Evolutionary conservation across 2,797 vertebrate species (phyloP).

Genomic region (Muscicapa comitata): DNA sequence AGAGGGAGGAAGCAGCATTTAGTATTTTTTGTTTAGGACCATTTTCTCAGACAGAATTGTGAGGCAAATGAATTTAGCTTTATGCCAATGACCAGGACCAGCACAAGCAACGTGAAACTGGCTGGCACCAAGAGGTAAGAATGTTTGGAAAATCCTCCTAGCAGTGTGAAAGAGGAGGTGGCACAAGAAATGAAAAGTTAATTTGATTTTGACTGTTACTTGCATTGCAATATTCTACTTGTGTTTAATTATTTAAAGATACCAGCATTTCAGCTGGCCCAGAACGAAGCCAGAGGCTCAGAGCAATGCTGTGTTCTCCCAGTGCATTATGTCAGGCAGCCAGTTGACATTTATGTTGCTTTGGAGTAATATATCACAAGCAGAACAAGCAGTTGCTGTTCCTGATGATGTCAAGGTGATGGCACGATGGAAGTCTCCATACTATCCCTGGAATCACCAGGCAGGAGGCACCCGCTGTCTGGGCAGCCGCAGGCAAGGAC

Average conservation of each 20-base stretch:
- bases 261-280: background rate
- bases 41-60: background rate
- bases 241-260: background rate
- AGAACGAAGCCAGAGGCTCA: background rate
- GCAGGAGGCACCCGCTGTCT: background rate
- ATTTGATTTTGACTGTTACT: background rate
- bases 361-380: background rate
- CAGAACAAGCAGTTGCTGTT: slow-evolving; percentile 36
- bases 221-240: background rate
- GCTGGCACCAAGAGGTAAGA: background rate
- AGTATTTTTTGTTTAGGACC: background rate
- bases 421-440: background rate
- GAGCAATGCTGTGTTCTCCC: background rate
- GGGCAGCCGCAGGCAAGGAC: background rate
- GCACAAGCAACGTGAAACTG: background rate
- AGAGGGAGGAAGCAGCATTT: background rate
- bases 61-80: background rate
- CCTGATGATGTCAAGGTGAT: slow-evolving; percentile 41
- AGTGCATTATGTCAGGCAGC: background rate
- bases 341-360: slow-evolving; percentile 27
- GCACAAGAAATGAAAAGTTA: background rate
- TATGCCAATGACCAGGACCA: background rate
- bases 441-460: background rate
- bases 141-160: background rate
- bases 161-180: background rate